phyloP scores from a whole-genome alignment of 1,140 invertebrate genomes.

The Dreissena rostriformis region DNA sequence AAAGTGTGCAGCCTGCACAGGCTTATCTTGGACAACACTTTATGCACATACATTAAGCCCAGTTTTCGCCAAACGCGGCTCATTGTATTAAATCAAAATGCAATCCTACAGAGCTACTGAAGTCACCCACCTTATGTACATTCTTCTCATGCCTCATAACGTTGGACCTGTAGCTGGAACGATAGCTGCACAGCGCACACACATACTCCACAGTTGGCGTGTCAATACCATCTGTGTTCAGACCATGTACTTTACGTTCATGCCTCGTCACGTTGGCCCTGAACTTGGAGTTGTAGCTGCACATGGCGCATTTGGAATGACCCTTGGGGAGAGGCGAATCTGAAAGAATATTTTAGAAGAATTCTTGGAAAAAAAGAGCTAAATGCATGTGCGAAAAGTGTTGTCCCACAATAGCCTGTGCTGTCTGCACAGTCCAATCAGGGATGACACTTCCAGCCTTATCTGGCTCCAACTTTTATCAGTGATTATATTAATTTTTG shows the following conservation, averaged over 20 bases:
- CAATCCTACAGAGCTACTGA: not conserved
- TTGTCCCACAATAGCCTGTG: not conserved
- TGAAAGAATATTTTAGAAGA: constrained; percentile 18
- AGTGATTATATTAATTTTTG: not conserved
- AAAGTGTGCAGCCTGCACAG: too few species aligned
- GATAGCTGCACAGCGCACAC: constrained; percentile 33
- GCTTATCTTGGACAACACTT: too few species aligned
- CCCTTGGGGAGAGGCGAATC: constrained; percentile 21
- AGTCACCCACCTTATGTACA: constrained; percentile 42
- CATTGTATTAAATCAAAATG: too few species aligned
- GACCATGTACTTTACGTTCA: constrained; percentile 24
- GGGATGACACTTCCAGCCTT: not conserved
- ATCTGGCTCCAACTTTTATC: not conserved
- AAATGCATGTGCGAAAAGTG: not conserved
- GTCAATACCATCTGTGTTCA: constrained; percentile 13
- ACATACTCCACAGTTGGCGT: constrained; percentile 18
- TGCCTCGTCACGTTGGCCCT: constrained; percentile 45
- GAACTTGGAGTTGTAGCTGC: constrained; percentile 48
- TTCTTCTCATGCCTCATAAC: constrained; percentile 46
- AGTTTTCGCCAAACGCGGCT: too few species aligned
- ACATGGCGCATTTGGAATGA: constrained; percentile 29
- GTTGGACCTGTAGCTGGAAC: constrained; percentile 40
- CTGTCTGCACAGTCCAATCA: not conserved
- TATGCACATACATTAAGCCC: too few species aligned
- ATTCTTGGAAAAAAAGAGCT: not conserved